Percentiles rank a stretch among this genome's conserved stretches.
Conservation (phyloP, 2,888 invertebrate species). For the Augochlorella aurata region DNA sequence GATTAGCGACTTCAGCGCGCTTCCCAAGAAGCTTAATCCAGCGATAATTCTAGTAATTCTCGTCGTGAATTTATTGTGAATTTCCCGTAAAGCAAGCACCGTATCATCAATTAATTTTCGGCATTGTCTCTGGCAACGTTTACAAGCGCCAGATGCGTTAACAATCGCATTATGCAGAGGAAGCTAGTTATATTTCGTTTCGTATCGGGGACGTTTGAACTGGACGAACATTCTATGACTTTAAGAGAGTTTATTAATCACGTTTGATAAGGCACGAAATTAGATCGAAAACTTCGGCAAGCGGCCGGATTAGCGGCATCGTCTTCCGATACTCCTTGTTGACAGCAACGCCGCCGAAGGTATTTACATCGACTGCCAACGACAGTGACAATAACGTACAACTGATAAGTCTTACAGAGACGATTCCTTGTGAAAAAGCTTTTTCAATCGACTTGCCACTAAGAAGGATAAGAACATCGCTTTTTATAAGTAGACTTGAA, state of each 20-base stretch:
- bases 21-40: neutral
- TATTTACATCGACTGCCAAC: neutral
- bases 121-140: neutral
- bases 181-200: constrained; percentile 8
- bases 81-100: neutral
- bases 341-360: neutral
- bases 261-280: constrained; percentile 20
- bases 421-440: neutral
- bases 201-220: neutral
- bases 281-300: neutral
- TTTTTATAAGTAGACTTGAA: too few relatives aligned
- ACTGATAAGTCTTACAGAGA: too few relatives aligned
- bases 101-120: constrained; percentile 1
- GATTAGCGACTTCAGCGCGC: neutral
- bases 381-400: neutral
- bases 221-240: neutral
- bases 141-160: neutral
- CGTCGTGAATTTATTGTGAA: neutral
- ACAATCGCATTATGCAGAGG: neutral
- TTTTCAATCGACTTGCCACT: neutral
- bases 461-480: too few relatives aligned
- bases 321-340: neutral
- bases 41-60: neutral
- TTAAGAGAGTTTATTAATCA: constrained; percentile 34
- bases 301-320: constrained; percentile 1